Evolutionary conservation across 2,888 invertebrate genomes (phyloP).

Genomic region (Cynaeus angustus): DNA sequence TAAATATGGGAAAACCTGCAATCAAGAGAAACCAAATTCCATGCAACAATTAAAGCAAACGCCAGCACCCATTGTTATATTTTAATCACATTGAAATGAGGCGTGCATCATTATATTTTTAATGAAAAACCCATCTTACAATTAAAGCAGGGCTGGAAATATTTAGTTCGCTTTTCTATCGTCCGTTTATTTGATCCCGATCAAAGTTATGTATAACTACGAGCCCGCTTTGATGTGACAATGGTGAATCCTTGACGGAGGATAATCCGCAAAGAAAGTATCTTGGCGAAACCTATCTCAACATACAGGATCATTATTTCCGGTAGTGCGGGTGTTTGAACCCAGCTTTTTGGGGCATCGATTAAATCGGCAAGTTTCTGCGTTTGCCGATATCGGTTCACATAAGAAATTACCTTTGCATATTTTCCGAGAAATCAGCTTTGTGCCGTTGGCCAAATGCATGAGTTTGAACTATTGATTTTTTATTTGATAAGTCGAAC

Average conservation of each 20-base stretch:
- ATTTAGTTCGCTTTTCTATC: constrained; percentile 19
- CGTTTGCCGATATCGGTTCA: constrained; percentile 19
- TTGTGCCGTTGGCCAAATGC: constrained; percentile 23
- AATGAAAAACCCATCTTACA: constrained; percentile 1
- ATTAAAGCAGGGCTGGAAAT: constrained; percentile 11
- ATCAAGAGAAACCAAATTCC: background rate
- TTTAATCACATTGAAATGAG: constrained; percentile 1
- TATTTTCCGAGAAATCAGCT: constrained; percentile 23
- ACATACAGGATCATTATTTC: constrained; percentile 45
- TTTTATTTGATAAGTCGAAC: constrained; percentile 19
- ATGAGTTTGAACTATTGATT: constrained; percentile 16
- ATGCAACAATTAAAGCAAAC: no score
- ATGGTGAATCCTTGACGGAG: constrained; percentile 36
- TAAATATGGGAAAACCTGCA: background rate
- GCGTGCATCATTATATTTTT: background rate
- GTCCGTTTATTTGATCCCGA: constrained; percentile 35
- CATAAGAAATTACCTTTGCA: constrained; percentile 37
- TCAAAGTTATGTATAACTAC: constrained; percentile 37
- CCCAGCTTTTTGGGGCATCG: constrained; percentile 39
- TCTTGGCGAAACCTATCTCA: constrained; percentile 37
- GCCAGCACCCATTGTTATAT: background rate
- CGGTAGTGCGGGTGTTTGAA: constrained; percentile 34
- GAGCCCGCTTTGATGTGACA: constrained; percentile 45
- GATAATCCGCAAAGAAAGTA: constrained; percentile 44
- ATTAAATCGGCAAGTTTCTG: constrained; percentile 40